Evolutionary conservation across 2,888 invertebrate species (phyloP).

Genomic region (Ichneumoninae sp.): DNA sequence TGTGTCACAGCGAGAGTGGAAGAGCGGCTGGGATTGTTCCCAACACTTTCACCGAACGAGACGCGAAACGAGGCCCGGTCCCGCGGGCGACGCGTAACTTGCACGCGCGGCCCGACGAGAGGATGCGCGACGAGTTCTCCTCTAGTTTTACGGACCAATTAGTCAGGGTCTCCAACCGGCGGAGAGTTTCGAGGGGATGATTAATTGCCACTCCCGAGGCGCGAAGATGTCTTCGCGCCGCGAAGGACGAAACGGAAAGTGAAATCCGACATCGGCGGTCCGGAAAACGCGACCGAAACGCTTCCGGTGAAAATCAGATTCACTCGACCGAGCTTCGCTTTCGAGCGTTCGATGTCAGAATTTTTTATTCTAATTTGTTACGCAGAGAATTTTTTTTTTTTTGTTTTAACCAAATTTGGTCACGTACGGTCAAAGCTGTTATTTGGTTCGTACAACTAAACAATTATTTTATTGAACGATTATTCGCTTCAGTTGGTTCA

Average conservation of each 20-base stretch:
- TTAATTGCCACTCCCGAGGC: constrained; percentile 30
- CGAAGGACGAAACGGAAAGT: background rate
- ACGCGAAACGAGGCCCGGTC: constrained; percentile 67
- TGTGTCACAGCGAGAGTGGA: background rate
- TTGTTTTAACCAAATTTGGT: too few species aligned
- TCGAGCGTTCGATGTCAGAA: too few species aligned
- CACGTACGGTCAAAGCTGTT: too few species aligned
- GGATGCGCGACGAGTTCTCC: constrained; percentile 54
- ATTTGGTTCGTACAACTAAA: too few species aligned
- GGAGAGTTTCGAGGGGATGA: constrained; percentile 40
- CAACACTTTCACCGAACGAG: constrained; percentile 76
- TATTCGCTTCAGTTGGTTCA: too few species aligned
- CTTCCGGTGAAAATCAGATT: too few species aligned
- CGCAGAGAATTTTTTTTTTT: too few species aligned
- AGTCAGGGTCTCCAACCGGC: constrained; percentile 25
- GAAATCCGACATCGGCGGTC: background rate
- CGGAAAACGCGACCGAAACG: too few species aligned
- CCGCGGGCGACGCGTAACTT: constrained; percentile 55
- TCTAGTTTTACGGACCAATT: constrained; percentile 55
- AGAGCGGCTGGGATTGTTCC: constrained; percentile 67
- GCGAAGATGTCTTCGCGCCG: background rate
- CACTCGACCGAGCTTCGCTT: too few species aligned
- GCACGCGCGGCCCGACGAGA: constrained; percentile 15
- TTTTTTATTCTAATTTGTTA: too few species aligned
- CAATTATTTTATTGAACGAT: too few species aligned